Conservation (phyloP, 2,113 vertebrate genomes). For the Zosterops lateralis region DNA sequence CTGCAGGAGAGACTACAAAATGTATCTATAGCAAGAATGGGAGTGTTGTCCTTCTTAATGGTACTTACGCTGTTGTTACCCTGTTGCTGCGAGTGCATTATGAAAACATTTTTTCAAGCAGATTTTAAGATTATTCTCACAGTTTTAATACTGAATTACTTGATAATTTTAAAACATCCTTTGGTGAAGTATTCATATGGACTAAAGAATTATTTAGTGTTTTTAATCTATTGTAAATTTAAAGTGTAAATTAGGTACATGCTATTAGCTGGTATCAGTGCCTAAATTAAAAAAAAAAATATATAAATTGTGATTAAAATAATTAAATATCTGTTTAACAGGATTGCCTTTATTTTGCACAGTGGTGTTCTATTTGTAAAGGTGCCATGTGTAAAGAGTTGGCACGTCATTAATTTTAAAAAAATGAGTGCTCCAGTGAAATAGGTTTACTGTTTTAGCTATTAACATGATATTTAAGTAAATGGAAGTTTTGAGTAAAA, state of each 20-base stretch:
- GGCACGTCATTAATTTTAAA: not conserved
- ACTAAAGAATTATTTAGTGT: not conserved
- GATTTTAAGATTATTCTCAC: not conserved
- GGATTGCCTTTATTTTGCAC: not conserved
- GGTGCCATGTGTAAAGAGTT: not conserved
- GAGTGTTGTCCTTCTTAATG: not conserved
- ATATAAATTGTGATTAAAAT: not conserved
- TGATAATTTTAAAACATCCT: not conserved
- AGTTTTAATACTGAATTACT: not conserved
- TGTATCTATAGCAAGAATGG: not conserved
- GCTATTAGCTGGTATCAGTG: not conserved
- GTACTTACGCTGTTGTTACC: not conserved
- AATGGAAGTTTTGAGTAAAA: not conserved
- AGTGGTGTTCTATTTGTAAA: not conserved
- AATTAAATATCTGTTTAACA: not conserved
- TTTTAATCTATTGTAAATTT: not conserved
- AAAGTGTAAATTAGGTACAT: not conserved
- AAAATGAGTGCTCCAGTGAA: not conserved
- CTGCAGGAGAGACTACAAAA: not conserved
- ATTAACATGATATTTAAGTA: not conserved
- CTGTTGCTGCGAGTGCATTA: not conserved
- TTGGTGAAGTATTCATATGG: not conserved
- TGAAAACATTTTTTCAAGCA: not conserved
- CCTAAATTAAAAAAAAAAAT: not conserved
- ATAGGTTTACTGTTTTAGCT: not conserved